Evolutionary conservation across 2,888 invertebrate species (phyloP).

Genomic region (Harpagoxenus sublaevis): DNA sequence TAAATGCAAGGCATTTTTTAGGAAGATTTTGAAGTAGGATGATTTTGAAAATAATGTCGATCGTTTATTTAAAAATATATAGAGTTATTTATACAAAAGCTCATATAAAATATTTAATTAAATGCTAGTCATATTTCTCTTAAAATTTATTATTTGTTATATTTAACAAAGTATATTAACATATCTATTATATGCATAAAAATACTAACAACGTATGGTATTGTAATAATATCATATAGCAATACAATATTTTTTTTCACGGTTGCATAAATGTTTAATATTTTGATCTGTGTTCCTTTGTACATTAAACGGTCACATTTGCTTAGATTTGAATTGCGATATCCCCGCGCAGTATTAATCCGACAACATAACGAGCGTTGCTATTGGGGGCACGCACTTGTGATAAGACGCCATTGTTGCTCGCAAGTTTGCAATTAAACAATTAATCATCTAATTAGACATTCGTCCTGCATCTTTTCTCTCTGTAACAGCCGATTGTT

Average conservation of each 20-base stretch:
- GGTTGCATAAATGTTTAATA: background rate
- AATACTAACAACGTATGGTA: background rate
- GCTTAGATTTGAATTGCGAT: slow-evolving; percentile 31
- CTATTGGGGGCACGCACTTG: slow-evolving; percentile 71
- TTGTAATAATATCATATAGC: background rate
- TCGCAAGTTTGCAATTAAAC: slow-evolving; percentile 77
- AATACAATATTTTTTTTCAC: slow-evolving; percentile 7
- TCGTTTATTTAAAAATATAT: background rate
- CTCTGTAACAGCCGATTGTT: slow-evolving; percentile 68
- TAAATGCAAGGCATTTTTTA: background rate
- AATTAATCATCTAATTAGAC: slow-evolving; percentile 84
- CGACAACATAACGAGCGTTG: slow-evolving; percentile 68
- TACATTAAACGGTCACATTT: slow-evolving; percentile 11
- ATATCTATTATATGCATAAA: background rate
- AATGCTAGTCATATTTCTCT: background rate
- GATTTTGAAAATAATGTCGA: background rate
- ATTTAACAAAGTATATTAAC: background rate
- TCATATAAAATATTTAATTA: background rate
- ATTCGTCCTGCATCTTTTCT: slow-evolving; percentile 72
- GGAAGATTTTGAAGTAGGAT: background rate
- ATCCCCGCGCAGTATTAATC: slow-evolving; percentile 26
- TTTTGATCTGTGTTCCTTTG: background rate
- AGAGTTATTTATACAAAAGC: background rate
- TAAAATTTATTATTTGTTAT: background rate
- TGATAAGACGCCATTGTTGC: slow-evolving; percentile 80